Conservation (phyloP, 2,797 vertebrate genomes). For the Chrosomus eos region DNA sequence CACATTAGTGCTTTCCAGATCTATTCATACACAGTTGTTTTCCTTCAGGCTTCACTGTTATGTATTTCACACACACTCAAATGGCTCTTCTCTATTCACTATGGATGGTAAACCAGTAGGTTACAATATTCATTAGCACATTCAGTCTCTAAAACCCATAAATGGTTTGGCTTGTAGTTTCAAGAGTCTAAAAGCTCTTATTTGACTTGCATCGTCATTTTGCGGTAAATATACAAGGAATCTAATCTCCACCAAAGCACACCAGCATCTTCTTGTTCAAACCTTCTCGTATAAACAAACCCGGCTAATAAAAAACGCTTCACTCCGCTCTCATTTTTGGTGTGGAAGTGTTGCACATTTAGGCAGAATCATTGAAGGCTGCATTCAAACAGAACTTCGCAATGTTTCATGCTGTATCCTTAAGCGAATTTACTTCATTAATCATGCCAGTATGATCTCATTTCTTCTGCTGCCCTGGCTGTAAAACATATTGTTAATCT, state of each 20-base stretch:
- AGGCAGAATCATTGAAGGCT: background rate
- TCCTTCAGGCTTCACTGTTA: constrained; percentile 25
- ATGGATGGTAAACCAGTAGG: constrained; percentile 35
- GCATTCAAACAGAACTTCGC: constrained; percentile 28
- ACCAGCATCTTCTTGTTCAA: constrained; percentile 30
- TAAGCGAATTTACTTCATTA: constrained; percentile 64
- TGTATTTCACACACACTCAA: background rate
- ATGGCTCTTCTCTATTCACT: constrained; percentile 19
- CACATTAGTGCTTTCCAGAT: constrained; percentile 24
- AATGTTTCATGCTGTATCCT: constrained; percentile 3
- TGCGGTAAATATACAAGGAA: constrained; percentile 11
- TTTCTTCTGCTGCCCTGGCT: constrained; percentile 66
- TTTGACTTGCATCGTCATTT: constrained; percentile 36
- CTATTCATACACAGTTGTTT: constrained; percentile 38
- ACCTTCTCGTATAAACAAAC: constrained; percentile 19
- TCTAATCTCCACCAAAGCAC: constrained; percentile 33
- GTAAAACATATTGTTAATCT: constrained; percentile 72
- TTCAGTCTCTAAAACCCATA: constrained; percentile 32
- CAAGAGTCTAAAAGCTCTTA: constrained; percentile 30
- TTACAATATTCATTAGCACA: constrained; percentile 33
- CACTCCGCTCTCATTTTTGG: background rate
- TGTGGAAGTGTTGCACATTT: background rate
- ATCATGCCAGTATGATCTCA: constrained; percentile 75
- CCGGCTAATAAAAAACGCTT: constrained; percentile 1
- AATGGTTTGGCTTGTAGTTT: constrained; percentile 40